Percentiles rank a stretch among this genome's conserved stretches.
Evolutionary conservation across 2,113 vertebrate genomes (phyloP).

Genomic region (Tachuris rubrigastra): DNA sequence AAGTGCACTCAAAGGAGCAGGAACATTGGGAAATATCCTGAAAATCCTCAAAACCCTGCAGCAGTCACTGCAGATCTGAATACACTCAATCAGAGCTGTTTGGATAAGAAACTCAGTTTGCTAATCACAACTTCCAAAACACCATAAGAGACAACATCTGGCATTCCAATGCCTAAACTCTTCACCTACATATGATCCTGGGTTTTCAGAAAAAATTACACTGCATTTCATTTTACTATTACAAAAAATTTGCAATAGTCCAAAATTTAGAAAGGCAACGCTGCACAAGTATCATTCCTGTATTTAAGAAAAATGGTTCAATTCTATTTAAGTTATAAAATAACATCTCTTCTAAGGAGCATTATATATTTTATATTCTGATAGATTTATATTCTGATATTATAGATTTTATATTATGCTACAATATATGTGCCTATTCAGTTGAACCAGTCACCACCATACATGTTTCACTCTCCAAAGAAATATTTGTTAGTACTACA

Average conservation of each 20-base stretch:
- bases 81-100: not conserved
- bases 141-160: not conserved
- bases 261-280: not conserved
- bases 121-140: conserved; percentile 6
- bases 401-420: no score
- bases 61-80: not conserved
- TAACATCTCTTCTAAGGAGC: not conserved
- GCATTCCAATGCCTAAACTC: not conserved
- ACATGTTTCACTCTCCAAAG: not conserved
- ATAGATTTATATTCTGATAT: no score
- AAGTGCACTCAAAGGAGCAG: not conserved
- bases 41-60: not conserved
- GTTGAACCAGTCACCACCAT: no score
- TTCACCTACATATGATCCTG: not conserved
- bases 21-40: not conserved
- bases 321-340: not conserved
- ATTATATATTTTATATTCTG: no score
- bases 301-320: not conserved
- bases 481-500: not conserved
- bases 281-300: not conserved
- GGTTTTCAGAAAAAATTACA: not conserved
- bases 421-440: no score
- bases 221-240: not conserved
- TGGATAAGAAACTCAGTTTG: not conserved
- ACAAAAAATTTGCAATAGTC: not conserved